Conservation (phyloP, 2,797 vertebrate species). For the Lateolabrax maculatus region DNA sequence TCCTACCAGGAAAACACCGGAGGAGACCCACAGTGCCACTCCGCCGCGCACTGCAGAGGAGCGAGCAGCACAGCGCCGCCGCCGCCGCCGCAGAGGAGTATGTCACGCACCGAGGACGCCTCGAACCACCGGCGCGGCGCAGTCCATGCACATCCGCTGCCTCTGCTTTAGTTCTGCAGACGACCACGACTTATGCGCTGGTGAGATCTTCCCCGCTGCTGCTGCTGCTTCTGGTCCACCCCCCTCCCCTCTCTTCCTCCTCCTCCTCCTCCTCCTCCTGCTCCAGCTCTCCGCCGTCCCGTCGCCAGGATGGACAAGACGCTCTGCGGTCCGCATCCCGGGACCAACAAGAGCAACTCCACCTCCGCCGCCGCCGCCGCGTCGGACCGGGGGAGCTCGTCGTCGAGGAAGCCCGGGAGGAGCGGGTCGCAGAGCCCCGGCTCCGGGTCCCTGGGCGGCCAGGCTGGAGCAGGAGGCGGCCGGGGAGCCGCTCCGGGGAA, state of each 20-base stretch:
- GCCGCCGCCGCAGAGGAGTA: constrained; percentile 55
- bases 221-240: constrained; percentile 58
- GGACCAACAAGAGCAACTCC: constrained; percentile 71
- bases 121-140: constrained; percentile 44
- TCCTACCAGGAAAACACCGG: constrained; percentile 69
- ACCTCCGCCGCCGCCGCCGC: constrained; percentile 55
- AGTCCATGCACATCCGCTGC: constrained; percentile 37
- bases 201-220: constrained; percentile 54
- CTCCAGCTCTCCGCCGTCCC: constrained; percentile 65
- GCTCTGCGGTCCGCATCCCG: constrained; percentile 78
- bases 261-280: constrained; percentile 38
- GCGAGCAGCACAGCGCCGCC: constrained; percentile 28
- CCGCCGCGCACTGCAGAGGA: constrained; percentile 67
- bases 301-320: constrained; percentile 85
- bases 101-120: constrained; percentile 69
- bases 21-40: constrained; percentile 59
- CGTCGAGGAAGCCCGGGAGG: constrained; percentile 72
- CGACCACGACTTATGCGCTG: constrained; percentile 66
- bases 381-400: constrained; percentile 73
- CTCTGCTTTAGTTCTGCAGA: constrained; percentile 58
- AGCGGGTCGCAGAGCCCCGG: constrained; percentile 80
- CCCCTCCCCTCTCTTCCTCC: constrained; percentile 39
- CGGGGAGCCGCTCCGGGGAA: constrained; percentile 71
- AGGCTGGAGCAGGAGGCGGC: constrained; percentile 71
- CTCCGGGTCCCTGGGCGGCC: constrained; percentile 74